Evolutionary conservation across 2,888 invertebrate species (phyloP), one percentile per base, ranked within the genome.

Genomic region (Orchestes rusci): DNA sequence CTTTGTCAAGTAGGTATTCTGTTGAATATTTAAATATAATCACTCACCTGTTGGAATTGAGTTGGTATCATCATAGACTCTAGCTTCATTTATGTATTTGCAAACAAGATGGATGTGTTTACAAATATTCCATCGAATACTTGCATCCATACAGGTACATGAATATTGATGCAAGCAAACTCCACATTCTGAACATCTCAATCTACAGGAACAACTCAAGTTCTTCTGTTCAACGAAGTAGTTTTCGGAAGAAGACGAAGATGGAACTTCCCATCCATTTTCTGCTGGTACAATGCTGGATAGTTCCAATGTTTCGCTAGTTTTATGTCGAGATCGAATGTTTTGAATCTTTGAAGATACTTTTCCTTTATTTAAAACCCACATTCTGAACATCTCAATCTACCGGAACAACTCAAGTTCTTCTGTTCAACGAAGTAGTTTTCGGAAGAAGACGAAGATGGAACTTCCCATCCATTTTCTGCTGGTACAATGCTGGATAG

Each of bases 61-160:
- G n/a, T n/a, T n/a, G n/a, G n/a, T n/a, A n/a, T n/a, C n/a, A n/a
- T n/a, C n/a, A n/a, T n/a, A n/a, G n/a, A n/a, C n/a, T n/a, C n/a
- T n/a, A n/a, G n/a, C n/a, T n/a, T n/a, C n/a, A n/a, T 30, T 30
- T 13, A n/a, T 30, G 12, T 8, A 30, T 30, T 30, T 30, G 13
- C 12, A 30, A 5, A 30, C 7, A 5, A 36, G 13, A 36, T 36
- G 36, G 5, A 36, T 36, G 23, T 36, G 36, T 13, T 36, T 36
- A 36, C 36, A 36, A 7, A 36, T 19, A 20, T 36, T 36, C 12
- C 23, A 36, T 20, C 23, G 5, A 13, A 47, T 37, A 13, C 19
- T 29, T 18, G 18, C 51, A 38, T 50, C 50, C 4, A 40, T 17
- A 30, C 52, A 47, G 16, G 32, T 42, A 17, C 50, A 51, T 5